Percentiles rank a stretch among this genome's conserved stretches.
These are phyloP conservation scores for Chaetophractus vellerosus DNA, from an alignment of 2,797 vertebrate genomes.

Conservation along the genomic window DNA sequence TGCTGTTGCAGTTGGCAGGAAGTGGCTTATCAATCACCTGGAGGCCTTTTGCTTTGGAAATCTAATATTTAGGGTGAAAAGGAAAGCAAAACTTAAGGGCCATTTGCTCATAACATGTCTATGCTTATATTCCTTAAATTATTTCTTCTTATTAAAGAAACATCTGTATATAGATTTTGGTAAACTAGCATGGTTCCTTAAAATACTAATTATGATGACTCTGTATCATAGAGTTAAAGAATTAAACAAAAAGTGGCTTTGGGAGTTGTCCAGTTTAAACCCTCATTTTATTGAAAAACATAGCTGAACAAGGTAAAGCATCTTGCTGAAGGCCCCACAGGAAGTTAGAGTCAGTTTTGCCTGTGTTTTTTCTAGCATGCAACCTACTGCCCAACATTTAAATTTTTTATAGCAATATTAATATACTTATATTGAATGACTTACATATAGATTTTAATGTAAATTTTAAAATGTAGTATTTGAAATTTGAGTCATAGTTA, in stretches of 20 bases:
- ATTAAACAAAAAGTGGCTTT: conserved; percentile 16
- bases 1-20: conserved; percentile 59
- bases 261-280: neutral
- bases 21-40: conserved; percentile 67
- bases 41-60: conserved; percentile 72
- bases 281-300: conserved; percentile 36
- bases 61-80: conserved; percentile 58
- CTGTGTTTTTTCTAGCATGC: conserved; percentile 36
- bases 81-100: neutral
- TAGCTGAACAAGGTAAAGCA: neutral
- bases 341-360: neutral
- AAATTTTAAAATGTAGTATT: conserved; percentile 50
- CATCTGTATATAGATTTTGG: neutral
- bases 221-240: neutral
- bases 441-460: conserved; percentile 37
- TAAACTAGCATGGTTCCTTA: conserved; percentile 29
- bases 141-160: conserved; percentile 49
- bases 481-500: conserved; percentile 51
- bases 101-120: conserved; percentile 46
- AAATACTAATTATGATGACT: conserved; percentile 20
- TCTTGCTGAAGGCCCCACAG: neutral
- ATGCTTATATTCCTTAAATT: conserved; percentile 29
- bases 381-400: neutral
- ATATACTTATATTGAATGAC: neutral
- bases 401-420: conserved; percentile 49